phyloP scores from a whole-genome alignment of 2,113 vertebrate genomes.

The Mastomys coucha region DNA sequence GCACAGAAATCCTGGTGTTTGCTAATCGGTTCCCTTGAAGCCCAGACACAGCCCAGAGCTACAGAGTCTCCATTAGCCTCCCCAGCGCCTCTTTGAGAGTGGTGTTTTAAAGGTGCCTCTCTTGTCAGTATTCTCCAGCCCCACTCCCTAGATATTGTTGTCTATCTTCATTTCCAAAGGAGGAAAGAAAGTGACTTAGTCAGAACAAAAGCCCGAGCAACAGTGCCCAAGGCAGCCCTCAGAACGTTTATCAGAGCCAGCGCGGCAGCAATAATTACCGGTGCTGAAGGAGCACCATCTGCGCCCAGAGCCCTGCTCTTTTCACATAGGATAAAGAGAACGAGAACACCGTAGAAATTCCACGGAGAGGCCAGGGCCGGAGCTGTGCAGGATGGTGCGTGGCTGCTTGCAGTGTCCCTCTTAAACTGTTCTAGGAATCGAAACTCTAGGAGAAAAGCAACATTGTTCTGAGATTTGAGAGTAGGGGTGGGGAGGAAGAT shows the following conservation, averaged over 20 bases:
- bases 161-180: slow-evolving; percentile 49
- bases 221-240: slow-evolving; percentile 82
- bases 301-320: slow-evolving; percentile 78
- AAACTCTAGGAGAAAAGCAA: not conserved
- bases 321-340: slow-evolving; percentile 82
- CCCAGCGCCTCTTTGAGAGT: not conserved
- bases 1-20: not conserved
- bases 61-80: fast-evolving
- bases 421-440: not conserved
- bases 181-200: slow-evolving; percentile 79
- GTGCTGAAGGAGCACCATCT: slow-evolving; percentile 81
- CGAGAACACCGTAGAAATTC: slow-evolving; percentile 72
- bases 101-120: not conserved
- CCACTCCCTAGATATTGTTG: not conserved
- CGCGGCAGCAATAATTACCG: slow-evolving; percentile 82
- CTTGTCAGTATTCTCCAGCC: not conserved
- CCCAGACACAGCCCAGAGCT: not conserved
- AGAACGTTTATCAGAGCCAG: slow-evolving; percentile 84
- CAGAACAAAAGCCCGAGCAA: slow-evolving; percentile 82
- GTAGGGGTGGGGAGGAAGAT: not conserved
- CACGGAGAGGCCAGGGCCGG: not conserved
- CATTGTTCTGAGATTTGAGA: not conserved
- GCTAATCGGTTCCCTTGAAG: not conserved
- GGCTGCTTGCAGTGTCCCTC: not conserved
- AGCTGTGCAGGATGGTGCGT: not conserved